Evolutionary conservation across 2,888 invertebrate species (phyloP).

Genomic region (Acleris sparsana): DNA sequence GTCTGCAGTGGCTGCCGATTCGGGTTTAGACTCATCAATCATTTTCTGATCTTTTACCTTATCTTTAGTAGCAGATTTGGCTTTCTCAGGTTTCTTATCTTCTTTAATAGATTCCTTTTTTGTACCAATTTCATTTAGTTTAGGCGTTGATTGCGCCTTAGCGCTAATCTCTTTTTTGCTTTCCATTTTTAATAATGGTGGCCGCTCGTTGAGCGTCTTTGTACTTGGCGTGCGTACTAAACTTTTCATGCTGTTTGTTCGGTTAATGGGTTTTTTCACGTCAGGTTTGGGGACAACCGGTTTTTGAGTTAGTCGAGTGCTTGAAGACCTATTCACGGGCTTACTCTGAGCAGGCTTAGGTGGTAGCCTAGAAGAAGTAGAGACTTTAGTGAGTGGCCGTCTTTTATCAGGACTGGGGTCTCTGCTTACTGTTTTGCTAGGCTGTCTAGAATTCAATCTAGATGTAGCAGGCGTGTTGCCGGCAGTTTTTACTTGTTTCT

Average conservation of each 20-base stretch:
- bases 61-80: slow-evolving; percentile 36
- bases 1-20: slow-evolving; percentile 40
- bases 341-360: slow-evolving; percentile 52
- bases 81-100: slow-evolving; percentile 44
- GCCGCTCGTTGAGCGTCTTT: slow-evolving; percentile 69
- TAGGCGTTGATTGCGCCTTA: slow-evolving; percentile 61
- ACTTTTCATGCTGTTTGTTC: slow-evolving; percentile 75
- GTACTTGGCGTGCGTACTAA: slow-evolving; percentile 70
- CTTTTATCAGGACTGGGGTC: slow-evolving; percentile 76
- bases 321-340: slow-evolving; percentile 61
- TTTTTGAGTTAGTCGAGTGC: slow-evolving; percentile 62
- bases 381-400: slow-evolving; percentile 51
- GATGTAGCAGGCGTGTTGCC: slow-evolving; percentile 69
- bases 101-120: slow-evolving; percentile 53
- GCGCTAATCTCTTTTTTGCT: slow-evolving; percentile 66
- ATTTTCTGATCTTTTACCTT: slow-evolving; percentile 36
- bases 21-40: slow-evolving; percentile 45
- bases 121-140: slow-evolving; percentile 60
- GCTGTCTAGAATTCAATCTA: slow-evolving; percentile 73
- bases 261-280: slow-evolving; percentile 65
- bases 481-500: slow-evolving; percentile 64
- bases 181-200: slow-evolving; percentile 61
- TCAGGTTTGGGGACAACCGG: slow-evolving; percentile 62
- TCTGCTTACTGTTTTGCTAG: slow-evolving; percentile 69
- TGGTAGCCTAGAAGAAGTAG: slow-evolving; percentile 39